Conservation (phyloP, 2,113 vertebrate species). For the Tringa solitaria region DNA sequence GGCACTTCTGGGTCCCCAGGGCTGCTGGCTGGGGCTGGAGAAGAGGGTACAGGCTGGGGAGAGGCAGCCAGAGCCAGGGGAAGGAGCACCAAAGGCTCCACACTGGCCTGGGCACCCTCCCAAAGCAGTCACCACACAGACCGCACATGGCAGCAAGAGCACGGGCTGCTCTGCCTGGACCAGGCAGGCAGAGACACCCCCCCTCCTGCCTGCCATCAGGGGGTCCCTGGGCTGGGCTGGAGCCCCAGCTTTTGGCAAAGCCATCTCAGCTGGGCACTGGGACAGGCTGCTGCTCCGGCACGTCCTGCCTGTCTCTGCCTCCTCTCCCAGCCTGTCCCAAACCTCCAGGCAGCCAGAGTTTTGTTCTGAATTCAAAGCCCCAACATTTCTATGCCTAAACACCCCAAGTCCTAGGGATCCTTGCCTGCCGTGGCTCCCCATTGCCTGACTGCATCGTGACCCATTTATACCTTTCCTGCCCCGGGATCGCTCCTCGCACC, state of each 20-base stretch:
- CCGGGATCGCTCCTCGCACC: background rate
- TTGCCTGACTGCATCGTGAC: background rate
- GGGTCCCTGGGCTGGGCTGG: background rate
- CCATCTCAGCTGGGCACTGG: background rate
- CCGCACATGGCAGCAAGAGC: accelerated
- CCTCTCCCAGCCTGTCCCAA: background rate
- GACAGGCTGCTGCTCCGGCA: background rate
- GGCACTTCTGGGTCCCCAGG: background rate
- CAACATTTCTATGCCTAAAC: background rate
- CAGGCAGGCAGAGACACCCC: background rate
- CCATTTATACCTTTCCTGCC: background rate
- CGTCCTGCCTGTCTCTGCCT: background rate
- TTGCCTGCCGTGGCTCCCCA: background rate
- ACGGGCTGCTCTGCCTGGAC: accelerated
- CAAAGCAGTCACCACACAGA: background rate
- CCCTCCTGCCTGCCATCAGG: background rate
- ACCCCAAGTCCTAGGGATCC: background rate
- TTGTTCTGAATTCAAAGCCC: background rate
- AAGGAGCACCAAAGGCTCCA: background rate
- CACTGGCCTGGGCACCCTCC: background rate
- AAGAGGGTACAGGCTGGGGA: background rate
- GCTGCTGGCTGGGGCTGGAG: too few species aligned
- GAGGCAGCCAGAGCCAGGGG: background rate
- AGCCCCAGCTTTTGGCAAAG: background rate
- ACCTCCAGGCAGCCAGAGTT: background rate